Evolutionary conservation across 2,888 invertebrate species (phyloP).

Genomic region (Nomada fucata): DNA sequence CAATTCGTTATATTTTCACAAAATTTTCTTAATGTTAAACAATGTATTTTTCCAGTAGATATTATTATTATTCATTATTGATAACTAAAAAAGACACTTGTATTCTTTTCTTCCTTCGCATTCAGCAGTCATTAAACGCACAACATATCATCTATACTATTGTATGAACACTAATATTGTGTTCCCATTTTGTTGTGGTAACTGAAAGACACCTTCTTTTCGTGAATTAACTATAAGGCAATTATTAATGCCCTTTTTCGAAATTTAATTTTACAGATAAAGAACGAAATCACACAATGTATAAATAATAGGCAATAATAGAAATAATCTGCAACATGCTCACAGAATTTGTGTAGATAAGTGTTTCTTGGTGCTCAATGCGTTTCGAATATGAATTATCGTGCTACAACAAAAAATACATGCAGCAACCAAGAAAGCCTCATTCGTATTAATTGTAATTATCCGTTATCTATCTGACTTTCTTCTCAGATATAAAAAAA

Average conservation of each 20-base stretch:
- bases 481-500: constrained; percentile 35
- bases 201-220: constrained; percentile 64
- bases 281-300: constrained; percentile 28
- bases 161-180: constrained; percentile 58
- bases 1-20: constrained; percentile 49
- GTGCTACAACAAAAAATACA: constrained; percentile 38
- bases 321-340: constrained; percentile 36
- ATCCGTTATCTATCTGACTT: neutral
- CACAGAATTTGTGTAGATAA: constrained; percentile 13
- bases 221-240: constrained; percentile 62
- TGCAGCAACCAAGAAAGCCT: constrained; percentile 51
- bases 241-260: constrained; percentile 65
- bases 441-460: constrained; percentile 33
- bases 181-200: constrained; percentile 65
- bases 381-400: constrained; percentile 26
- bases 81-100: constrained; percentile 67
- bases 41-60: constrained; percentile 63
- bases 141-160: constrained; percentile 50
- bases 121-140: constrained; percentile 53
- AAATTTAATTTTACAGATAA: constrained; percentile 30
- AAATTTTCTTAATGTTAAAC: constrained; percentile 54
- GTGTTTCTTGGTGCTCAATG: constrained; percentile 45
- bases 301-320: constrained; percentile 15
- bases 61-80: constrained; percentile 65
- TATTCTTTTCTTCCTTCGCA: constrained; percentile 53